Percentiles rank a stretch among this genome's conserved stretches.
Evolutionary conservation across 2,113 vertebrate genomes (phyloP).

Genomic region (Toxostoma redivivum): DNA sequence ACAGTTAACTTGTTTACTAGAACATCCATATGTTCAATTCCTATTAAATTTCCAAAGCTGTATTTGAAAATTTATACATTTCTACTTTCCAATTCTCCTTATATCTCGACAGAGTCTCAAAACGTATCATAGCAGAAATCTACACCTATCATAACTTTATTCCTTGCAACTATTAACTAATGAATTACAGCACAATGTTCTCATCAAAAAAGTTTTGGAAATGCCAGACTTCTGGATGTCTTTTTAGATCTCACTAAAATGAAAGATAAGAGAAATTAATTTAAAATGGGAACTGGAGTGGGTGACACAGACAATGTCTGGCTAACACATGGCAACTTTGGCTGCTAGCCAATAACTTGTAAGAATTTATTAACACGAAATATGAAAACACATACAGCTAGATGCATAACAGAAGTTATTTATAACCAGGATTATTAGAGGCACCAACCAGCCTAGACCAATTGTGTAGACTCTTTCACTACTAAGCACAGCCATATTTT

Average conservation of each 20-base stretch:
- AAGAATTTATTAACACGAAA: conserved; percentile 42
- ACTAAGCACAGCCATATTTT: not conserved
- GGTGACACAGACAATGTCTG: conserved; percentile 16
- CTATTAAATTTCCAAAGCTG: not conserved
- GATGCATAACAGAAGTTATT: conserved; percentile 5
- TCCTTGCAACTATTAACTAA: conserved; percentile 17
- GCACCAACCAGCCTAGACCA: not conserved
- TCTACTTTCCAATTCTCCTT: not conserved
- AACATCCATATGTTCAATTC: not conserved
- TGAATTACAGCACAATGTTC: conserved; percentile 10
- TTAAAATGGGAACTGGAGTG: not conserved
- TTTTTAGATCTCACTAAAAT: conserved; percentile 44
- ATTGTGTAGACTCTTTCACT: not conserved
- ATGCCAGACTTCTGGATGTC: conserved; percentile 33
- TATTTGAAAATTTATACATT: not conserved
- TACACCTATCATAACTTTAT: not conserved
- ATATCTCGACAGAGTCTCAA: not conserved
- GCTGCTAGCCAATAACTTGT: conserved; percentile 40
- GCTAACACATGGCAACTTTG: conserved; percentile 47
- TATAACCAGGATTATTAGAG: conserved; percentile 42
- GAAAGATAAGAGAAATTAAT: conserved; percentile 58
- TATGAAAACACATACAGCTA: conserved; percentile 6
- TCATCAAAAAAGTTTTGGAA: conserved; percentile 16
- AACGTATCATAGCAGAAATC: not conserved
- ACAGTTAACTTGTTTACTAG: not conserved